Conservation (phyloP, 2,797 vertebrate genomes). For the Sebastes taczanowskii region DNA sequence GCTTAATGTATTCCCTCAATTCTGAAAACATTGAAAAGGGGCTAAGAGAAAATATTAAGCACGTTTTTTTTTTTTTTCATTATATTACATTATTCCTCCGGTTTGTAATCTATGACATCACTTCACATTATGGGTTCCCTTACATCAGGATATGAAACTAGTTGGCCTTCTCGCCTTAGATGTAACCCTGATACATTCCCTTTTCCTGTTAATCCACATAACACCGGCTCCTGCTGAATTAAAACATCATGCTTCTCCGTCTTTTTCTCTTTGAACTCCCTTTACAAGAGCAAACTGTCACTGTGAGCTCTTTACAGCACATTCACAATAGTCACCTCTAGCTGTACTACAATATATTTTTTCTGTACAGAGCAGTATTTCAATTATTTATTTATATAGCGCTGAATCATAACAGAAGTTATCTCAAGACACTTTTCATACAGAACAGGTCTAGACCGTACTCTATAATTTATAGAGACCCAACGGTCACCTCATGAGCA, state of each 20-base stretch:
- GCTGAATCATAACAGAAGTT: too few relatives aligned
- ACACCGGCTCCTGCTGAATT: background rate
- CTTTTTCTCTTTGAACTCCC: too few relatives aligned
- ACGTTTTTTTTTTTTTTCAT: slow-evolving; percentile 25
- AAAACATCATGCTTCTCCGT: background rate
- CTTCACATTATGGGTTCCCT: slow-evolving; percentile 5
- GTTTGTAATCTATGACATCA: slow-evolving; percentile 38
- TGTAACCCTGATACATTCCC: background rate
- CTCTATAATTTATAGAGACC: too few relatives aligned
- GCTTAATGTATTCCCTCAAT: slow-evolving; percentile 60
- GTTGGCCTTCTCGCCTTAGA: background rate
- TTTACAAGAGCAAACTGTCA: background rate
- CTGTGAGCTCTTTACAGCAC: background rate
- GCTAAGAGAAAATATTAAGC: slow-evolving; percentile 52
- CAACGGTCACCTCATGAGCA: too few relatives aligned
- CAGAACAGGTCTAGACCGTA: too few relatives aligned
- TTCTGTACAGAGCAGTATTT: background rate
- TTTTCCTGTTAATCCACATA: background rate
- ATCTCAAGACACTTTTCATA: too few relatives aligned
- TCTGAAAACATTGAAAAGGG: slow-evolving; percentile 53
- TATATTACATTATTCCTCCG: slow-evolving; percentile 26
- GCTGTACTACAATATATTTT: too few relatives aligned
- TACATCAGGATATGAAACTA: background rate
- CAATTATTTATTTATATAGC: too few relatives aligned
- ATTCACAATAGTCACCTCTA: background rate